phyloP scores from a whole-genome alignment of 2,113 vertebrate genomes.

The Nannobrachium achirus region DNA sequence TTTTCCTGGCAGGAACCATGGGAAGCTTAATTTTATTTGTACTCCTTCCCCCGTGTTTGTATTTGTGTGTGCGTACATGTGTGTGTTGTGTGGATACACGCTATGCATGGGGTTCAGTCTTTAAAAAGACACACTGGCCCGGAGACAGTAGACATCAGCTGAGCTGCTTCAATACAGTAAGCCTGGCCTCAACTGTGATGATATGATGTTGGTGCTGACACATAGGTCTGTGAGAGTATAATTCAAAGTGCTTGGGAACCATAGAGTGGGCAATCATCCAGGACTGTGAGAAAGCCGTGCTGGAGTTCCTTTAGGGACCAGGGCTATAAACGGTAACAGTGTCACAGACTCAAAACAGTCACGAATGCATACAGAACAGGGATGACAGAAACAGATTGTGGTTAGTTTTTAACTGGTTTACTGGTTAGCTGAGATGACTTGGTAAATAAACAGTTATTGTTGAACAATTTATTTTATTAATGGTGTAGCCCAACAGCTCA shows the following conservation, averaged over 20 bases:
- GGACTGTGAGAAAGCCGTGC: not conserved
- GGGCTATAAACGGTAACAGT: not conserved
- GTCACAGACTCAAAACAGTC: slow-evolving; percentile 2
- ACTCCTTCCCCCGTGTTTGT: not conserved
- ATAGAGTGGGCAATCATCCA: slow-evolving; percentile 3
- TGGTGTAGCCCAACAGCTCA: too few species aligned
- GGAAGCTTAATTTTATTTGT: slow-evolving; percentile 38
- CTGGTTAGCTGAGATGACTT: too few species aligned
- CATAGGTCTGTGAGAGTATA: not conserved
- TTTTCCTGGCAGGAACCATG: slow-evolving; percentile 63
- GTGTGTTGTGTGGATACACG: slow-evolving; percentile 6
- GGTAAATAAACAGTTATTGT: too few species aligned
- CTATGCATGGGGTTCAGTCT: not conserved
- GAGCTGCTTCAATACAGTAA: not conserved
- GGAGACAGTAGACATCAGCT: slow-evolving; percentile 14
- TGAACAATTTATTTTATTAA: too few species aligned
- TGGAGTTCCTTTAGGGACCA: not conserved
- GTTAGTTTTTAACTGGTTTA: too few species aligned
- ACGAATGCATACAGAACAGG: too few species aligned
- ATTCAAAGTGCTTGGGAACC: slow-evolving; percentile 11
- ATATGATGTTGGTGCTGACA: not conserved
- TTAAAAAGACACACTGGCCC: slow-evolving; percentile 3
- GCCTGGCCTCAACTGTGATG: not conserved
- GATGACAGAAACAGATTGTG: too few species aligned
- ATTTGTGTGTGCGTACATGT: not conserved